These are phyloP conservation scores for Dasypogon diadema DNA, from an alignment of 2,888 invertebrate species.

Conservation along the genomic window DNA sequence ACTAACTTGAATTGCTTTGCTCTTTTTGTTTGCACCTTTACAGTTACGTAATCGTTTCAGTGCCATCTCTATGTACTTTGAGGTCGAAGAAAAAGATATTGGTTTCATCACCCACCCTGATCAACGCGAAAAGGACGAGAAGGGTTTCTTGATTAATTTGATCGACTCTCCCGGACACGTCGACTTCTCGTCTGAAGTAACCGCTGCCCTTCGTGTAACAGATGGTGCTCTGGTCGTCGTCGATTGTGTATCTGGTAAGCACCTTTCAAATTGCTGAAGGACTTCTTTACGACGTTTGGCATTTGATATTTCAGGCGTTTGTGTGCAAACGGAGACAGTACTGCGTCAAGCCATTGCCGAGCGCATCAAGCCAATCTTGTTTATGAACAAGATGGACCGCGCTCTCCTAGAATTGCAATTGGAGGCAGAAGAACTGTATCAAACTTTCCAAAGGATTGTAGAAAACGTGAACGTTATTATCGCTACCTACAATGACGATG, in stretches of 20 bases:
- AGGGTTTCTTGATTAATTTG: slow-evolving; percentile 99
- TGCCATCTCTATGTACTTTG: slow-evolving; percentile 99
- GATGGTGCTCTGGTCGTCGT: slow-evolving; percentile 99
- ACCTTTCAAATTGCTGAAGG: neutral
- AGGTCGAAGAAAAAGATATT: slow-evolving; percentile 93
- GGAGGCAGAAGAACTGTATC: slow-evolving; percentile 96
- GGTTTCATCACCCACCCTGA: slow-evolving; percentile 91
- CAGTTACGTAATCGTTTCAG: slow-evolving; percentile 69
- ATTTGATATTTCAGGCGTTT: slow-evolving; percentile 81
- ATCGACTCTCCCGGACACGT: slow-evolving; percentile 99
- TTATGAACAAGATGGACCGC: slow-evolving; percentile 99
- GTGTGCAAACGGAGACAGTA: slow-evolving; percentile 99
- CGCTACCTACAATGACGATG: slow-evolving; percentile 97
- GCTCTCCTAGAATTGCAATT: slow-evolving; percentile 97
- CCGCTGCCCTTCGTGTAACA: slow-evolving; percentile 99
- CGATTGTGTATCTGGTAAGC: slow-evolving; percentile 97
- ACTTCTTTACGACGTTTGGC: neutral
- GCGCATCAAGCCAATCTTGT: slow-evolving; percentile 99
- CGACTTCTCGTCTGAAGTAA: slow-evolving; percentile 99
- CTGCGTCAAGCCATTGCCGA: slow-evolving; percentile 99
- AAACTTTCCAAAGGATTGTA: slow-evolving; percentile 99
- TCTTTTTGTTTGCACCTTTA: neutral
- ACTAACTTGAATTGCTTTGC: neutral
- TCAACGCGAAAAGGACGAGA: slow-evolving; percentile 89
- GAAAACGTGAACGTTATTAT: slow-evolving; percentile 99